A percentile compares a stretch with the other conserved stretches of the same genome.
Evolutionary conservation across 2,888 invertebrate genomes (phyloP).

Genomic region (Conops quadrifasciatus): DNA sequence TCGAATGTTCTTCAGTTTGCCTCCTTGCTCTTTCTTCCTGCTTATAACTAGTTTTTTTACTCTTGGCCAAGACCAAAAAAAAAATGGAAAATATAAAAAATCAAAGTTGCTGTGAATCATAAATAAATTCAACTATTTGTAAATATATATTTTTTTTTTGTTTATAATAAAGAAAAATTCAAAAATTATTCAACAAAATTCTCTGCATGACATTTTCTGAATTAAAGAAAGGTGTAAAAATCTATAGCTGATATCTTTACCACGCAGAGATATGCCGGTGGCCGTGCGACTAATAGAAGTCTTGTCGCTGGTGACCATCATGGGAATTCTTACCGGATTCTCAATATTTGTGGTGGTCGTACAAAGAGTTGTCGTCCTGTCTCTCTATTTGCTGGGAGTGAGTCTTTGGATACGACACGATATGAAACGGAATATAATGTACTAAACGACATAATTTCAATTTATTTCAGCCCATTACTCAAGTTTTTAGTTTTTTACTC

Average conservation of each 20-base stretch:
- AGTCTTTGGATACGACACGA: constrained; percentile 26
- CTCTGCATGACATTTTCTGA: constrained; percentile 20
- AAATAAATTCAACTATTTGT: constrained; percentile 26
- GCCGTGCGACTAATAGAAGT: constrained; percentile 53
- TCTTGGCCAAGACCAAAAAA: constrained; percentile 13
- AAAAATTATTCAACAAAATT: constrained; percentile 30
- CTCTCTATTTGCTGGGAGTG: constrained; percentile 49
- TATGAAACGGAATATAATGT: background rate
- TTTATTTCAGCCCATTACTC: constrained; percentile 43
- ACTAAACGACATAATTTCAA: background rate
- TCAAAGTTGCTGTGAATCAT: constrained; percentile 41
- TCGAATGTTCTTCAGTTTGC: background rate
- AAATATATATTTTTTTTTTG: constrained; percentile 26
- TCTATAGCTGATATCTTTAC: background rate
- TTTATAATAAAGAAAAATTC: constrained; percentile 29
- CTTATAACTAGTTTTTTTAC: constrained; percentile 10
- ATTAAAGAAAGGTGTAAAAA: constrained; percentile 23
- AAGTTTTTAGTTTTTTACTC: constrained; percentile 41
- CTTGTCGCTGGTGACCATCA: constrained; percentile 47
- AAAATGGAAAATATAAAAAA: constrained; percentile 32
- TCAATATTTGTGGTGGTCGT: constrained; percentile 50
- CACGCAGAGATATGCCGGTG: constrained; percentile 48
- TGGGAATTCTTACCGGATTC: constrained; percentile 49
- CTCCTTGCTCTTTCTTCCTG: background rate
- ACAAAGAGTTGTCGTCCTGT: constrained; percentile 45